phyloP scores from a whole-genome alignment of 2,888 invertebrate genomes.

The Caenorhabditis doughertyi region DNA sequence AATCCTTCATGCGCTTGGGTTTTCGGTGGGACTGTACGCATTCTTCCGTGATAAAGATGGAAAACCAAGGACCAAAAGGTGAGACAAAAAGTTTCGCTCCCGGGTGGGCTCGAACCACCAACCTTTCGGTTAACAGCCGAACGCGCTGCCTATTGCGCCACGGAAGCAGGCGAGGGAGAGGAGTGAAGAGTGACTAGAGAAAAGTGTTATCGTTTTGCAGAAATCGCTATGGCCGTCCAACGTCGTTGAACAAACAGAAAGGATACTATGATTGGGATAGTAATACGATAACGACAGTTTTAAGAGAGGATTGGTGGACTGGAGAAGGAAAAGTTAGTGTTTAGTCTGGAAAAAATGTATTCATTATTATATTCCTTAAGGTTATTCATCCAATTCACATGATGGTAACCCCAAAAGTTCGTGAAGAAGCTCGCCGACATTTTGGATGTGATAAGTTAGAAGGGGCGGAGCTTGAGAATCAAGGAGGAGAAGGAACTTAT shows the following conservation, averaged over 20 bases:
- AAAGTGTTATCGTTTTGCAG: constrained; percentile 63
- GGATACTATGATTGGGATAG: constrained; percentile 92
- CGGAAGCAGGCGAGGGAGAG: constrained; percentile 62
- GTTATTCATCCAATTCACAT: constrained; percentile 89
- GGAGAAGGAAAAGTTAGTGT: constrained; percentile 86
- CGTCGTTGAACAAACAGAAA: constrained; percentile 75
- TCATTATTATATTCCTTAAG: constrained; percentile 25
- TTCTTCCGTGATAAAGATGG: constrained; percentile 90
- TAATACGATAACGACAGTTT: constrained; percentile 89
- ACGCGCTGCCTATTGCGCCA: constrained; percentile 81
- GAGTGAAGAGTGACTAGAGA: constrained; percentile 4
- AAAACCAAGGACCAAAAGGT: constrained; percentile 86
- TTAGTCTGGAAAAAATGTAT: too few relatives aligned
- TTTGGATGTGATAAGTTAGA: constrained; percentile 86
- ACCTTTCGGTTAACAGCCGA: constrained; percentile 83
- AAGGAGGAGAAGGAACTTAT: constrained; percentile 97
- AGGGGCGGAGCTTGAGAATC: constrained; percentile 98
- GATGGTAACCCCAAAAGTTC: constrained; percentile 94
- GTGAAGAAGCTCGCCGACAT: constrained; percentile 87
- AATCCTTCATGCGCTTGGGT: constrained; percentile 96
- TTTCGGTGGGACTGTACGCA: constrained; percentile 96
- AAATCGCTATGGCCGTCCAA: constrained; percentile 78
- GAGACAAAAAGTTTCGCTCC: constrained; percentile 85
- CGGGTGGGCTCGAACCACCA: constrained; percentile 84
- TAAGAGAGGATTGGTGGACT: constrained; percentile 89